These are phyloP conservation scores for Solen grandis DNA, from an alignment of 1,140 invertebrate species.

Conservation along the genomic window DNA sequence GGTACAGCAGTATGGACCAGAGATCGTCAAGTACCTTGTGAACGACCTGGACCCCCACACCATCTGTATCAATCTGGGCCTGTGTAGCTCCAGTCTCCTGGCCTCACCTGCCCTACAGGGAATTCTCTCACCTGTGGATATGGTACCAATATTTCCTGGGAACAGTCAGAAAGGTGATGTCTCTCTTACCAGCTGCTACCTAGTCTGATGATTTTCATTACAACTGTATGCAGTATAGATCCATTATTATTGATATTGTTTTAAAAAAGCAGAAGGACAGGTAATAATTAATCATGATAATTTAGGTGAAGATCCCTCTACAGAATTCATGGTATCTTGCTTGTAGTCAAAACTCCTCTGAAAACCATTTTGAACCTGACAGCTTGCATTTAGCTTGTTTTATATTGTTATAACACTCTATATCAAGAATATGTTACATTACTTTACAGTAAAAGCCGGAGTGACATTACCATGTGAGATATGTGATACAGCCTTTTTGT, in stretches of 20 bases:
- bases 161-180: not conserved
- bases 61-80: constrained; percentile 86
- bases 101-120: not conserved
- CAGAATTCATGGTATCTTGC: not conserved
- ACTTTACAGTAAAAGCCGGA: not conserved
- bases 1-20: constrained; percentile 88
- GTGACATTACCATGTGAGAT: not conserved
- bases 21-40: constrained; percentile 87
- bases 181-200: not conserved
- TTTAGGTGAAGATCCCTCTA: not conserved
- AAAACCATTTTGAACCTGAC: not conserved
- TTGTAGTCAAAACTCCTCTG: not conserved
- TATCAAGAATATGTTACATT: not conserved
- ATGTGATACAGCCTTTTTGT: not conserved
- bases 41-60: constrained; percentile 86
- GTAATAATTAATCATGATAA: too few species aligned
- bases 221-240: not conserved
- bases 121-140: not conserved
- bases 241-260: not conserved
- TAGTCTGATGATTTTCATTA: not conserved
- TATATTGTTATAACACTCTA: not conserved
- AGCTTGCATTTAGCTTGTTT: not conserved
- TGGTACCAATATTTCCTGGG: not conserved
- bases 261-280: too few species aligned
- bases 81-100: constrained; percentile 82